Base-by-base conservation (phyloP, 2,888 invertebrate genomes). In the Stratiomys singularior region DNA sequence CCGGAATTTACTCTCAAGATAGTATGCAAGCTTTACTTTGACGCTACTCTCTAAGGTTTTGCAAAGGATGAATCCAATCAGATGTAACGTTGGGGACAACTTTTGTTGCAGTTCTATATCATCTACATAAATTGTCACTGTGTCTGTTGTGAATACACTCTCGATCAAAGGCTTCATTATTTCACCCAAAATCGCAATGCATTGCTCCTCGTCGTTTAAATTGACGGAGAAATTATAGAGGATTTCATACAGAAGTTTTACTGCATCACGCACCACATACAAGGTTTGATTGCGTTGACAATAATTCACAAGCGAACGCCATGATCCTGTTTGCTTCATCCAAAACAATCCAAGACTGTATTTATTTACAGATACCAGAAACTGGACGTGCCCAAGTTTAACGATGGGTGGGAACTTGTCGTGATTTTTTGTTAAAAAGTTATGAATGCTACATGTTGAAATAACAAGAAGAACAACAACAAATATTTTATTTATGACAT, bases 211-310 rank as follows among this genome's bases (percentile, higher is more conserved):
- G 47, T 89, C 85, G 71, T 89, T 88, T 9, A 83, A 81, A 77
- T 86, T 84, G 1, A 84, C 83, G 23, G 89, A 88, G 0, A 89
- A 85, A 83, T 89, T 90, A 86, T 90, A 90, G 0, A 93, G 82
- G 76, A 93, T 88, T 78, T 88, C 88, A 21, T 89, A 89, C 21
- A 93, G 86, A 82, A 94, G 91, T 78, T 89, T 89, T 76, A 92
- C 90, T 7, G 92, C 90, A 83, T 93, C 92, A 52, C 91, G 89
- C 0, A 91, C 89, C 11, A 94, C 91, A 83, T 94, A 94, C 56
- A 94, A 88, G 0, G 94, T 94, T 79, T 92, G 90, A 84, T 91
- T 91, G 76, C 90, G 88, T 81, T 92, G 90, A 79, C 91, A 91
- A 71, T 91, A 89, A 78, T 88, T 88, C 2, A 93, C 85, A 30